Base-by-base conservation (phyloP, 2,113 vertebrate species). In the Onychorhynchus coronatus region DNA sequence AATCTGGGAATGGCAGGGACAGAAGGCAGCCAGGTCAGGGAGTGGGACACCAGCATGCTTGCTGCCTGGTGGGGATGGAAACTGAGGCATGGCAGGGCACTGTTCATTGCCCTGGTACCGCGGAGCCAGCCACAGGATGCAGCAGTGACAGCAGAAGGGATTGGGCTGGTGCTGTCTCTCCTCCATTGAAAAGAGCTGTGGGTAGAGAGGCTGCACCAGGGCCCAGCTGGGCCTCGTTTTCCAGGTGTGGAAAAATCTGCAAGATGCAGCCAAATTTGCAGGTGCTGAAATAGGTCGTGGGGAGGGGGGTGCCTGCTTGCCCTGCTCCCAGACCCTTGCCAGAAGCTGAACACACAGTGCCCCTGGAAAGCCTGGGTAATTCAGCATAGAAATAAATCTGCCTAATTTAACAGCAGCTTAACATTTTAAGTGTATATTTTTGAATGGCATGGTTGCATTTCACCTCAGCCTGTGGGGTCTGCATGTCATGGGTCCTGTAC, bases 1-100 rank as follows among this genome's bases (percentile, higher is more conserved):
- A 98, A 96, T 98, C 98, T 98, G 97, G 75, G 71, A 58, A 58
- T 0, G 9, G 67, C 81, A 82, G 79, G 59, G 95, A 97, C 83
- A 88, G 39, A 89, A 72, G 20, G 49, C 8, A 63, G 73, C 24
- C 0, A 2, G 79, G 80, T 76, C 46, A 55, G 84, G 49, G 37
- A 33, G 11, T 0, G 2, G 12, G 12, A 44, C 9, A 87, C 3
- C 2, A 63, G 41, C 3, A 0, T 2, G 14, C 37, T 80, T 2
- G 4, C 53, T 58, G 66, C 71, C 33, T 11, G 7, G 8, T 2
- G 2, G 24, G 47, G 33, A 58, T 78, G 73, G 76, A 83, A 73
- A 86, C 71, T 24, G 75, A 88, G 81, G 74, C 78, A 55, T 4
- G 1, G 62, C 37, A n/a, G 24, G 17, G 24, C 49, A 12, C 91